Evolutionary conservation across 1,140 invertebrate genomes (phyloP).

Genomic region (Riptortus pedestris): DNA sequence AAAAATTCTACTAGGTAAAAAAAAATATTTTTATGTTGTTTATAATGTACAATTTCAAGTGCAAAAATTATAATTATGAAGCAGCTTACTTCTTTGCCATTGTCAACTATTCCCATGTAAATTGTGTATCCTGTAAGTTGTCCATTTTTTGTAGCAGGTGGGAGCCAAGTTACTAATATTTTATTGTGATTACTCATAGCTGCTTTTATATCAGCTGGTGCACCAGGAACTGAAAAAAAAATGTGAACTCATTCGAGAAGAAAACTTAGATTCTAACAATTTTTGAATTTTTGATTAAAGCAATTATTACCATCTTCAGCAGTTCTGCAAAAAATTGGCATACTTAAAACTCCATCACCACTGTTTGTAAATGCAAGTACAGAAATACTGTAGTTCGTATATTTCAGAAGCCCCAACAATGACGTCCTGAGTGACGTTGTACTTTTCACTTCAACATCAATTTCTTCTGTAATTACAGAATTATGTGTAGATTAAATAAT

Average conservation of each 20-base stretch:
- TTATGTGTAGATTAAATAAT: not conserved
- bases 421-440: constrained; percentile 55
- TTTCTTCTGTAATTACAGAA: constrained; percentile 30
- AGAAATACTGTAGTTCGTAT: constrained; percentile 69
- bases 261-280: too few relatives aligned
- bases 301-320: constrained; percentile 55
- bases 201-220: constrained; percentile 79
- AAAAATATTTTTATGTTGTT: too few relatives aligned
- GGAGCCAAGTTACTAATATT: constrained; percentile 79
- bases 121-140: constrained; percentile 67
- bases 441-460: constrained; percentile 44
- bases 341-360: constrained; percentile 64
- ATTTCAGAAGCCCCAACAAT: constrained; percentile 56
- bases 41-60: too few relatives aligned
- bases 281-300: not conserved
- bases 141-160: constrained; percentile 62
- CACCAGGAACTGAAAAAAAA: constrained; percentile 59
- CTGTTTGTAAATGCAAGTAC: constrained; percentile 70
- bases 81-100: constrained; percentile 52
- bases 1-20: too few relatives aligned
- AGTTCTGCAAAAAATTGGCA: constrained; percentile 61
- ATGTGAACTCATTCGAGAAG: too few relatives aligned
- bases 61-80: too few relatives aligned
- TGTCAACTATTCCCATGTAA: constrained; percentile 66
- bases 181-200: constrained; percentile 69